A percentile compares a stretch with the other conserved stretches of the same genome.
These are phyloP conservation scores for Prenolepis imparis DNA, from an alignment of 2,888 invertebrate genomes.

Conservation along the genomic window DNA sequence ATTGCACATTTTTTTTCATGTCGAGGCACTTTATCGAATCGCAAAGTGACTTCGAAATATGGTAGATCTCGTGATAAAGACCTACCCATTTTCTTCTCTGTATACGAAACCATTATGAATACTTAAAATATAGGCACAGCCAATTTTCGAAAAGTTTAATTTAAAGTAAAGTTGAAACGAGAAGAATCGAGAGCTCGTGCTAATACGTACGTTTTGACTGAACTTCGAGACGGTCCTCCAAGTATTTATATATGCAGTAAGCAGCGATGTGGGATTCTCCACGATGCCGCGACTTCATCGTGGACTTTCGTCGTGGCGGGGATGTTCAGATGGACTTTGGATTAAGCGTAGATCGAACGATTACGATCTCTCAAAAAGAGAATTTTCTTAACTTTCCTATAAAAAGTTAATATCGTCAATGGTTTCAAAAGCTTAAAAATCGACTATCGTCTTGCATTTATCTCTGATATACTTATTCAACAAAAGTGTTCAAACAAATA, in stretches of 20 bases:
- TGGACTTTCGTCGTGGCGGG: constrained; percentile 42
- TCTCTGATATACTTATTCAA: not conserved
- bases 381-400: not conserved
- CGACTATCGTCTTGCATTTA: not conserved
- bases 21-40: not conserved
- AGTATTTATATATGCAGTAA: constrained; percentile 77
- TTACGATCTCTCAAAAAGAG: not conserved
- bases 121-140: not conserved
- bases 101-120: not conserved
- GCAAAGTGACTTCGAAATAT: not conserved
- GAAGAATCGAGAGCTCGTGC: not conserved
- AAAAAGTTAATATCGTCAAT: not conserved
- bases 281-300: constrained; percentile 38
- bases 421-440: not conserved
- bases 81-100: constrained; percentile 19
- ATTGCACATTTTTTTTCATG: not conserved
- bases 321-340: constrained; percentile 38
- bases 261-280: constrained; percentile 53
- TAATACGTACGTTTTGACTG: constrained; percentile 65
- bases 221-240: constrained; percentile 63
- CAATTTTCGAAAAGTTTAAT: not conserved
- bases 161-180: not conserved
- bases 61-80: not conserved
- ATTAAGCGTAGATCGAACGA: not conserved
- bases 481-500: not conserved